Base-by-base conservation (phyloP, 2,113 vertebrate species). In the Nothobranchius furzeri region DNA sequence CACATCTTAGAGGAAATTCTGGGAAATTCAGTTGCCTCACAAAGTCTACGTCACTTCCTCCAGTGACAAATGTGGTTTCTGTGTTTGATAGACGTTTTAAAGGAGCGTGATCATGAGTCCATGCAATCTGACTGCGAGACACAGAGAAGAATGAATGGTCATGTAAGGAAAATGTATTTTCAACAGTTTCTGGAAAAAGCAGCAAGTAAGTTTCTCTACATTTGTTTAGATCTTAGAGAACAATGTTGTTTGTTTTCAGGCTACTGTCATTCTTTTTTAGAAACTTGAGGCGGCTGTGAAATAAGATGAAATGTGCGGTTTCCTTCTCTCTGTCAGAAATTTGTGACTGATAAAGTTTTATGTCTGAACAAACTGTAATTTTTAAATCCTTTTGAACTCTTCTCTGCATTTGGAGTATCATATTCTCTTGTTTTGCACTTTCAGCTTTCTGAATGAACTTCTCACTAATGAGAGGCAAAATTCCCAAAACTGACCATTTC, bases 21-120 rank as follows among this genome's bases (percentile, higher is more conserved):
- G 90, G 88, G 90, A 92, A 92, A 89, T 90, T 83, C 73, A 75
- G 79, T 92, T 92, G 91, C 90, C 83, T 92, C 90, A 92, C 81
- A 85, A 86, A 76, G 65, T 62, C 66, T 58, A 82, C 91, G 91
- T 93, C 91, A 93, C 89, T 93, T 93, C 92, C 92, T 88, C 78
- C 54, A 57, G 17, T 92, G 90, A 91, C 90, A 91, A 90, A 86
- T 89, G 90, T 82, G 91, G 91, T 91, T 91, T 90, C 78, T 69
- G 84, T 81, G 79, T 91, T 89, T 86, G 60, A 56, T 89, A 91
- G 89, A 90, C 73, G 68, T 85, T 87, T 85, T 76, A 77, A 84
- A 87, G 85, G 68, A 84, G 81, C 86, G 85, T 88, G 89, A 90
- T 89, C 73, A 90, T 90, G 48, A 88, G 87, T 89, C 67, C 0